Evolutionary conservation across 2,888 invertebrate genomes (phyloP).

Genomic region (Therioaphis trifolii): DNA sequence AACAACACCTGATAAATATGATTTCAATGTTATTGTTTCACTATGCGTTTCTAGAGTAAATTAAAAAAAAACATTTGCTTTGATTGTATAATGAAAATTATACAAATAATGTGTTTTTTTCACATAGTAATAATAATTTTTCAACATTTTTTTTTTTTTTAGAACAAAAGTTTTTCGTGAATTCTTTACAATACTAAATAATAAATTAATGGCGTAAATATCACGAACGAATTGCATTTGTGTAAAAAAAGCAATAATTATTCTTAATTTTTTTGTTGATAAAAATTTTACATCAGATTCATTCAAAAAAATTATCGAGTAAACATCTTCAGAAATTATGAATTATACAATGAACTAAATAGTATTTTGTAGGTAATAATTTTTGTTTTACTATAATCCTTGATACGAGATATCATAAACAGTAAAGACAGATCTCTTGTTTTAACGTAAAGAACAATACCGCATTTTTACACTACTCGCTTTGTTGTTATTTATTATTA

Average conservation of each 20-base stretch:
- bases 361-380: not conserved
- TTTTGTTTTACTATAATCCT: not conserved
- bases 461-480: not conserved
- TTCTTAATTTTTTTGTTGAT: too few relatives aligned
- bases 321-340: not conserved
- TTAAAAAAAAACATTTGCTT: not conserved
- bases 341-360: not conserved
- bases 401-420: not conserved
- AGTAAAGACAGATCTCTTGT: conserved; percentile 15
- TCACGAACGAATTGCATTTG: too few relatives aligned
- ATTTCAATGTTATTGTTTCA: not conserved
- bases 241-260: too few relatives aligned
- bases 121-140: too few relatives aligned
- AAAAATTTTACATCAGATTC: too few relatives aligned
- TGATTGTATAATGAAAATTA: not conserved
- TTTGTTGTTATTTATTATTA: not conserved
- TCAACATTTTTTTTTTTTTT: too few relatives aligned
- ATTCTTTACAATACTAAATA: too few relatives aligned
- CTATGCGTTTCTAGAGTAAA: not conserved
- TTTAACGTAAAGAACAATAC: not conserved
- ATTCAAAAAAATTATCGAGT: not conserved
- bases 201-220: too few relatives aligned
- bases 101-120: too few relatives aligned
- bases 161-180: too few relatives aligned
- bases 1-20: not conserved